A percentile compares a stretch with the other conserved stretches of the same genome.
phyloP scores from a whole-genome alignment of 2,888 invertebrate genomes.

The Pterostichus madidus region DNA sequence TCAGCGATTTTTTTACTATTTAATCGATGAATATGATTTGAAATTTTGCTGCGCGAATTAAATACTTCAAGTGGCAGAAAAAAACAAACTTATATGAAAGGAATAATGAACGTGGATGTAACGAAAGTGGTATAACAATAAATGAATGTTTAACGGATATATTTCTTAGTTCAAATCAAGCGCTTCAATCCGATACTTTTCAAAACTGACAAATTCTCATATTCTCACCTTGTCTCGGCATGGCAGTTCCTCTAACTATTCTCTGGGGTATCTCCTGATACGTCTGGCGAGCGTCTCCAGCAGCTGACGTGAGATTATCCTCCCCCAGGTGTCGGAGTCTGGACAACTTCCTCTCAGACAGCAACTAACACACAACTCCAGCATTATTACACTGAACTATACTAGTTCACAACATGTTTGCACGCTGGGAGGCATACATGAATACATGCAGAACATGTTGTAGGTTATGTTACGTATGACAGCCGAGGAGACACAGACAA shows the following conservation, averaged over 20 bases:
- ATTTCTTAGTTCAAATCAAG: no score
- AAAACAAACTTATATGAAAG: no score
- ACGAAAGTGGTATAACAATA: no score
- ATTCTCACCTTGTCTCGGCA: conserved; percentile 80
- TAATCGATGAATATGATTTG: no score
- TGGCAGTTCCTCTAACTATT: conserved; percentile 80
- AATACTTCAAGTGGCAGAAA: no score
- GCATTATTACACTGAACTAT: background rate
- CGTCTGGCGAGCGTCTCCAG: conserved; percentile 80
- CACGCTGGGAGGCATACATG: background rate
- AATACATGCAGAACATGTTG: background rate
- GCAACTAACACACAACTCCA: conserved; percentile 67
- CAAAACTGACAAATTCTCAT: background rate
- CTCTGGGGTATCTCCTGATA: conserved; percentile 82
- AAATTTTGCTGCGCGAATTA: no score
- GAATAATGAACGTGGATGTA: no score
- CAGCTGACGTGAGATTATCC: conserved; percentile 80
- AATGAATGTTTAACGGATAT: no score
- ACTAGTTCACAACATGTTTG: no score
- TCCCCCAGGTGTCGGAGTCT: conserved; percentile 75
- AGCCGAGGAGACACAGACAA: background rate
- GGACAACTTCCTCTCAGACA: conserved; percentile 72
- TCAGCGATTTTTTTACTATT: no score
- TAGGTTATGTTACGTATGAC: conserved; percentile 11
- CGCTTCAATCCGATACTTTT: no score